phyloP scores from a whole-genome alignment of 2,113 vertebrate genomes.

The Leptocoma aspasia region DNA sequence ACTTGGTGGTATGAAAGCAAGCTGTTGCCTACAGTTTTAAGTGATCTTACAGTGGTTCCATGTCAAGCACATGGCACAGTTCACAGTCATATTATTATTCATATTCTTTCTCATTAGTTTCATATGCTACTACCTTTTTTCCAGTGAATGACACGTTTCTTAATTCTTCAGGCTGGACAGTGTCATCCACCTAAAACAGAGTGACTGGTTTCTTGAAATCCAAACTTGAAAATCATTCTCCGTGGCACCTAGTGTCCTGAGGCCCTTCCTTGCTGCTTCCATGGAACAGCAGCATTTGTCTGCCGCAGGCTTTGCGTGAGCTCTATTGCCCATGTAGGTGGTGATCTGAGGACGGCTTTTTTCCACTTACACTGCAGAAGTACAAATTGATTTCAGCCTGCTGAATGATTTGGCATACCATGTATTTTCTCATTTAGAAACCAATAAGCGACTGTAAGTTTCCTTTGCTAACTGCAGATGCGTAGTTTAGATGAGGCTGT shows the following conservation, averaged over 20 bases:
- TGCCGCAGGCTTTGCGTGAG: neutral
- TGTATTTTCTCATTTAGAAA: neutral
- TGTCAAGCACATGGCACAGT: neutral
- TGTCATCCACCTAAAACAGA: neutral
- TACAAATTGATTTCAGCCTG: neutral
- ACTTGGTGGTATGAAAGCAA: neutral
- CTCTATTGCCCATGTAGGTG: neutral
- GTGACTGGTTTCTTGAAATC: neutral
- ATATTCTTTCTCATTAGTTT: neutral
- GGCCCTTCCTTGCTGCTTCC: neutral
- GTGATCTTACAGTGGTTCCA: neutral
- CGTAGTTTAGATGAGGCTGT: neutral
- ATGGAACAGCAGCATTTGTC: neutral
- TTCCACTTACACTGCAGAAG: neutral
- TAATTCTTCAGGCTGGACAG: neutral
- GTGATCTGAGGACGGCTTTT: neutral
- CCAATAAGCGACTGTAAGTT: neutral
- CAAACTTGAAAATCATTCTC: neutral
- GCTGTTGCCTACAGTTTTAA: neutral
- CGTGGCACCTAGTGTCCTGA: neutral
- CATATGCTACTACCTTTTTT: neutral
- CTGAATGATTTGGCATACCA: neutral
- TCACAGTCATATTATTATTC: neutral
- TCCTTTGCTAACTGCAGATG: neutral
- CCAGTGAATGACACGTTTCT: neutral